Conservation (phyloP, 2,113 vertebrate genomes). For the Cynoglossus semilaevis region DNA sequence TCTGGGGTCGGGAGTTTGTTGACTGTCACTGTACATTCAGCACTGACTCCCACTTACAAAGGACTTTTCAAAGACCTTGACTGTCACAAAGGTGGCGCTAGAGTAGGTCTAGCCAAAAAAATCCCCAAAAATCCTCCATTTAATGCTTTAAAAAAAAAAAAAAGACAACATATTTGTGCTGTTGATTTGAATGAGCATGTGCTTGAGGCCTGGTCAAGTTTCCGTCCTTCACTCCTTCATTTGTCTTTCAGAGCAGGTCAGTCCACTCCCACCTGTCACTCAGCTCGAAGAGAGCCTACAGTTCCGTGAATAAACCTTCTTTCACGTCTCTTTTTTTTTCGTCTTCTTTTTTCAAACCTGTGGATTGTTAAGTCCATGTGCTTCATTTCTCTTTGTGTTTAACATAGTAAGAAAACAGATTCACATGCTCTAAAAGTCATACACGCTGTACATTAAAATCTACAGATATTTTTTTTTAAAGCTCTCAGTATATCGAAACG, state of each 20-base stretch:
- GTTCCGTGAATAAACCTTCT: conserved; percentile 33
- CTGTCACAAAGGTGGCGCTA: too few species aligned
- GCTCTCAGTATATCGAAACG: conserved; percentile 74
- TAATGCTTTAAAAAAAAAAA: conserved; percentile 30
- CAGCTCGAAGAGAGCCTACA: conserved; percentile 8
- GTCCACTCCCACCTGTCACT: conserved; percentile 4
- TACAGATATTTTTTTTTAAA: conserved; percentile 75
- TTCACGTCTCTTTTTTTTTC: conserved; percentile 11
- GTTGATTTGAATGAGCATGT: conserved; percentile 38
- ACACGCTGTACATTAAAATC: conserved; percentile 78
- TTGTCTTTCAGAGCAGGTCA: neutral
- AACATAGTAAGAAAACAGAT: conserved; percentile 72
- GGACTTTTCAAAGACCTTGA: too few species aligned
- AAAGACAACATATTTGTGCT: conserved; percentile 52
- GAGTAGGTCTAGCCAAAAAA: conserved; percentile 9
- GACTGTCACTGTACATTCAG: conserved; percentile 25
- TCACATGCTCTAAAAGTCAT: conserved; percentile 79
- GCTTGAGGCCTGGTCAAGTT: conserved; percentile 37
- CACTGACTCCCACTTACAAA: conserved; percentile 11
- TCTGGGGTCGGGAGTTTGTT: conserved; percentile 33
- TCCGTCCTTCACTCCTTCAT: conserved; percentile 22
- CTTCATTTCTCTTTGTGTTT: conserved; percentile 68
- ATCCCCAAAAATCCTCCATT: conserved; percentile 5
- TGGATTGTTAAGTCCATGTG: conserved; percentile 58
- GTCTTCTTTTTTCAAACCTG: conserved; percentile 13